Base-by-base conservation (phyloP, 2,888 invertebrate genomes). In the Ectobius pallidus region DNA sequence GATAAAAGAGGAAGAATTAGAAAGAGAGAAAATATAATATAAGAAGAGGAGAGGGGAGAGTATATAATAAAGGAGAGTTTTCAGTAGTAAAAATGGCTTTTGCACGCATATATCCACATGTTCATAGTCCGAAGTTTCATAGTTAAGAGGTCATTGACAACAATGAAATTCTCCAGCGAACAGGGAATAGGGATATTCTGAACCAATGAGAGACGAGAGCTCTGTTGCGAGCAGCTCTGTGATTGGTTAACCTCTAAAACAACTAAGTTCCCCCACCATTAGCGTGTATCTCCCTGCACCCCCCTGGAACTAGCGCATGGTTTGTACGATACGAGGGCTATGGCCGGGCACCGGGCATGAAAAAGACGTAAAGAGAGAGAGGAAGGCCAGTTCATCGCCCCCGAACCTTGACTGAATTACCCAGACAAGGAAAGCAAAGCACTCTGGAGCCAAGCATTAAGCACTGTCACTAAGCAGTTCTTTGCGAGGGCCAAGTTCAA, bases 341-440 rank as follows among this genome's bases (percentile, higher is more conserved):
- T 49, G 73, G 44, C 73, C 70, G 70, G 67, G 67, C 72, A 34
- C 11, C n/a, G n/a, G n/a, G n/a, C n/a, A 72, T 25, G 46, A 30
- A 61, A 62, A 70, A 62, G 52, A 68, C 68, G 58, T 11, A 18
- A n/a, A n/a, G n/a, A n/a, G 55, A 49, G 67, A 67, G 71, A 71
- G 58, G 74, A 81, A 81, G 83, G 84, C 82, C 84, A 89, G 91
- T 91, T 91, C 91, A 91, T 90, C 90, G 91, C 88, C 90, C 88
- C 86, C 90, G 90, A 91, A 92, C 92, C 92, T 92, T 92, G 91
- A 91, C 91, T 91, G 90, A 91, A 88, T 91, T 89, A 91, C 91
- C 87, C 87, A 87, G 85, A 85, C 85, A 70, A 68, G 32, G 22
- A 49, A 30, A 58, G 68, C 68, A 22, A 32, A 49, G 30, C 34